Percentiles rank a stretch among this genome's conserved stretches.
phyloP scores from a whole-genome alignment of 2,113 vertebrate genomes.

The Silurus asotus region DNA sequence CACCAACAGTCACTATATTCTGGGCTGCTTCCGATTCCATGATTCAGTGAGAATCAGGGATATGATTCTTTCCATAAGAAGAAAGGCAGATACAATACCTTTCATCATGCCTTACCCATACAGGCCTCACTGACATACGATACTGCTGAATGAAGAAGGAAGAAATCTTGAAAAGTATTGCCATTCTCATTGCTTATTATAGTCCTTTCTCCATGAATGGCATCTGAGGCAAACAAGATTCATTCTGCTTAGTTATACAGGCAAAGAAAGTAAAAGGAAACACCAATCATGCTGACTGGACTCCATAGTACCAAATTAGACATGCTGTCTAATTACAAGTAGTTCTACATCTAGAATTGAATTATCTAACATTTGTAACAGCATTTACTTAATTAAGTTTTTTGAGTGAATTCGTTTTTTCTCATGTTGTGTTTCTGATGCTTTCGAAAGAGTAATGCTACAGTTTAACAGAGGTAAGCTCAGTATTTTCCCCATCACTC shows the following conservation, averaged over 20 bases:
- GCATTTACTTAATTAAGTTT: neutral
- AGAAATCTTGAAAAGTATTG: neutral
- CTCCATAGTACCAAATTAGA: neutral
- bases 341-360: neutral
- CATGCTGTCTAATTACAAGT: neutral
- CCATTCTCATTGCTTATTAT: neutral
- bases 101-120: neutral
- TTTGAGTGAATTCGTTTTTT: neutral
- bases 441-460: constrained; percentile 2
- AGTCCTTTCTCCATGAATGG: neutral
- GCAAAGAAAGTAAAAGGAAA: neutral
- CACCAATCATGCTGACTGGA: neutral
- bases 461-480: constrained; percentile 33
- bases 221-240: neutral
- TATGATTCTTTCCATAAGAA: neutral
- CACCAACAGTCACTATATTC: neutral
- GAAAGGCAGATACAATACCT: neutral
- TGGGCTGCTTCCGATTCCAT: neutral
- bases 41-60: neutral
- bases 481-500: constrained; percentile 48
- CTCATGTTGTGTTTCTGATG: neutral
- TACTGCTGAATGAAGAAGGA: neutral
- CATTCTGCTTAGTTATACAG: neutral
- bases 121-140: neutral
- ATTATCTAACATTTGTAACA: neutral